Percentiles rank a stretch among this genome's conserved stretches.
Conservation (phyloP, 37 sponge, comb jelly and placozoan species). For the Diacarnus erythraeanus region DNA sequence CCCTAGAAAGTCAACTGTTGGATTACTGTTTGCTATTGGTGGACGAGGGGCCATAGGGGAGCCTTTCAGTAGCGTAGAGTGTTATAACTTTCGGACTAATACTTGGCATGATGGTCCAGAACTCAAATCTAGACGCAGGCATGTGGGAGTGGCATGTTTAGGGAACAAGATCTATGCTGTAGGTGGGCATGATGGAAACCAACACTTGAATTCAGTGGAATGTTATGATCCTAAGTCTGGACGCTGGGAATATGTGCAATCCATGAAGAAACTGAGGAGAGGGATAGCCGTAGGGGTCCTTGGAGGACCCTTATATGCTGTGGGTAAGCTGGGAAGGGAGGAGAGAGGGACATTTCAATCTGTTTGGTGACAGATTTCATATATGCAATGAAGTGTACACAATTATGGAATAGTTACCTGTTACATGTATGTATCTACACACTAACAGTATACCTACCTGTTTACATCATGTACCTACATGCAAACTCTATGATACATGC, state of each 20-base stretch:
- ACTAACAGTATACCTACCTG: no score
- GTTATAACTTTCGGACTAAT: slow-evolving; percentile 84
- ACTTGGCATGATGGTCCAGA: slow-evolving; percentile 80
- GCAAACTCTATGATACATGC: no score
- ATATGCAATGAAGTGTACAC: no score
- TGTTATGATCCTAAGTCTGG: slow-evolving; percentile 71
- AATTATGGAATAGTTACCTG: no score
- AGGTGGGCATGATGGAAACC: slow-evolving; percentile 87
- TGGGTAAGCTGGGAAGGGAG: slow-evolving; percentile 49
- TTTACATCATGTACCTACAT: no score
- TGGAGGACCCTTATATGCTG: slow-evolving; percentile 88
- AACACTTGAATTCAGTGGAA: slow-evolving; percentile 89
- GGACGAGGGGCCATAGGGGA: slow-evolving; percentile 88
- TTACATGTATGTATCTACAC: no score
- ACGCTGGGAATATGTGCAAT: slow-evolving; percentile 77
- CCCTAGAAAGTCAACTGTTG: slow-evolving; percentile 85
- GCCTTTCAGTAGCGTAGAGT: slow-evolving; percentile 89
- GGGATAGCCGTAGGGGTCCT: slow-evolving; percentile 90
- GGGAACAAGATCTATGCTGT: slow-evolving; percentile 84
- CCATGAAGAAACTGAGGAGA: slow-evolving; percentile 75
- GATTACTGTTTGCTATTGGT: slow-evolving; percentile 86
- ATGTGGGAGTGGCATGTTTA: slow-evolving; percentile 90
- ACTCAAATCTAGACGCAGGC: slow-evolving; percentile 76
- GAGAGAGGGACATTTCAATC: slow-evolving; percentile 6
- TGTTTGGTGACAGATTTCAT: background rate